These are phyloP conservation scores for Leptoclinus maculatus DNA, from an alignment of 2,797 vertebrate genomes.

Conservation along the genomic window DNA sequence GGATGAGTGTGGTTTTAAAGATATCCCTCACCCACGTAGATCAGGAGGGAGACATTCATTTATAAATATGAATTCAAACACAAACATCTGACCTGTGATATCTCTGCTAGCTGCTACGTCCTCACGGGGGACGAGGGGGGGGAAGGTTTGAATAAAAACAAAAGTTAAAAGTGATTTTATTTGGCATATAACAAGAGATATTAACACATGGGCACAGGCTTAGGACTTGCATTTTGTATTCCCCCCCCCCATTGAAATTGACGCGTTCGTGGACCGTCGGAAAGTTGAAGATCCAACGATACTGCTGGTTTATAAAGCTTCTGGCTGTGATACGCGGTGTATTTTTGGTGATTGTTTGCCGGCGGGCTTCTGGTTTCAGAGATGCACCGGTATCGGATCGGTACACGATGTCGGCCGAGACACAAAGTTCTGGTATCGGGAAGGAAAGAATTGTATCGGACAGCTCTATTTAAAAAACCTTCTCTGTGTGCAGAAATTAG, in stretches of 20 bases:
- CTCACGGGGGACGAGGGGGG: too few relatives aligned
- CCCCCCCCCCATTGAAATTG: too few relatives aligned
- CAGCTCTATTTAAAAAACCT: background rate
- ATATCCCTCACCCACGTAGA: background rate
- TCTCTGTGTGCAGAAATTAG: conserved; percentile 2
- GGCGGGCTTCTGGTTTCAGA: too few relatives aligned
- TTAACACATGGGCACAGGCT: too few relatives aligned
- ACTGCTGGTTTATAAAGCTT: background rate
- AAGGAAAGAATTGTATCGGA: background rate
- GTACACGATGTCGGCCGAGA: background rate
- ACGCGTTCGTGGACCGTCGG: background rate
- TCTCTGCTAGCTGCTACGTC: background rate
- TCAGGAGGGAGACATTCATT: background rate
- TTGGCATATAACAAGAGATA: too few relatives aligned
- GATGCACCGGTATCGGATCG: background rate
- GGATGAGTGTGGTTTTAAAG: background rate
- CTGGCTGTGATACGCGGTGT: background rate
- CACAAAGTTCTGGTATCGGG: background rate
- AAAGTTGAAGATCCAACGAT: background rate
- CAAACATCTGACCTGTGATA: background rate
- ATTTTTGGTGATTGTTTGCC: too few relatives aligned
- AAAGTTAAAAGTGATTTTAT: too few relatives aligned
- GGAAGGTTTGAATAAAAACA: too few relatives aligned
- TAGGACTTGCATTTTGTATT: too few relatives aligned
- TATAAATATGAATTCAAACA: background rate